Percentiles rank a stretch among this genome's conserved stretches.
Evolutionary conservation across 1,140 invertebrate species (phyloP).

Genomic region (Trialeurodes vaporariorum): DNA sequence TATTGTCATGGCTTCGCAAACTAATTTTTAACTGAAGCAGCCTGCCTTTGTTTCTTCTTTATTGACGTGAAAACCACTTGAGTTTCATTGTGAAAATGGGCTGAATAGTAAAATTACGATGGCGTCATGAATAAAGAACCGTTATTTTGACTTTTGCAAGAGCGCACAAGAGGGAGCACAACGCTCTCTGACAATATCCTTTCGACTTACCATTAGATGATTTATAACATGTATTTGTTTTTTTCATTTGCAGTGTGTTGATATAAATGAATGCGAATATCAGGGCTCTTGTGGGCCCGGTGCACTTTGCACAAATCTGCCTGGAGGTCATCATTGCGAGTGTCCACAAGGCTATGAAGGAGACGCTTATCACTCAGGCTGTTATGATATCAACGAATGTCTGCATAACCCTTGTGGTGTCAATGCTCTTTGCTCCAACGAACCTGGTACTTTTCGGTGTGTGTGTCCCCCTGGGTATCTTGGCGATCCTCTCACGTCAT

Average conservation of each 20-base stretch:
- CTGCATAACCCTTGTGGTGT: constrained; percentile 50
- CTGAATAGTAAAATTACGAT: too few species aligned
- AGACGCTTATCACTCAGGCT: constrained; percentile 48
- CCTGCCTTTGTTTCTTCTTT: too few species aligned
- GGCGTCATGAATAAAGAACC: too few species aligned
- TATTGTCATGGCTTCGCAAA: too few species aligned
- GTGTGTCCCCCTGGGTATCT: constrained; percentile 60
- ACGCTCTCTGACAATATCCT: too few species aligned
- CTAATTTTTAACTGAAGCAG: too few species aligned
- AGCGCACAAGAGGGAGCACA: too few species aligned
- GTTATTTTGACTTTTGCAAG: too few species aligned
- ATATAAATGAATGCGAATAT: constrained; percentile 69
- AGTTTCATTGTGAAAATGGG: too few species aligned
- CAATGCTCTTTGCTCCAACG: constrained; percentile 57
- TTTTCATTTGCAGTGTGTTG: constrained; percentile 50
- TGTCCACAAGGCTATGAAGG: constrained; percentile 70
- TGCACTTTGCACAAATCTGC: constrained; percentile 65
- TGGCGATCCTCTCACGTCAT: constrained; percentile 56
- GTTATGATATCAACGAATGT: constrained; percentile 58
- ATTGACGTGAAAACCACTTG: too few species aligned
- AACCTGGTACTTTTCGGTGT: constrained; percentile 59
- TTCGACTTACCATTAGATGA: too few species aligned
- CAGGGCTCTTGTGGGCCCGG: constrained; percentile 59
- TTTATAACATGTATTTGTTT: too few species aligned
- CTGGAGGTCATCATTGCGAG: constrained; percentile 64